Evolutionary conservation across 2,888 invertebrate genomes (phyloP), one percentile per base, ranked within the genome.

Genomic region (Bruchidius siliquastri): DNA sequence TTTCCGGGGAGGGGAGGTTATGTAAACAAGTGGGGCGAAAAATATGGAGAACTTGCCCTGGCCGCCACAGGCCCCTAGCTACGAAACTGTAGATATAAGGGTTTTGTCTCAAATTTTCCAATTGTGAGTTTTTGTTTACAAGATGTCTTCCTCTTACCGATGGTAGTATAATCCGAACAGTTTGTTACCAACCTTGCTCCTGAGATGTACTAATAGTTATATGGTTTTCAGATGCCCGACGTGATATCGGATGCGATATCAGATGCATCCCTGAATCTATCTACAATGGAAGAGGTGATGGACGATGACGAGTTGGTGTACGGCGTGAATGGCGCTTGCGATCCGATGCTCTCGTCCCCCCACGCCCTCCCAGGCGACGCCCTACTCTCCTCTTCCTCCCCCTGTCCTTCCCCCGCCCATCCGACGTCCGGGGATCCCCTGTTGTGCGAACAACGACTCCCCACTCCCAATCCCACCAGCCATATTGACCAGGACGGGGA

Each of bases 241-340:
- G 88, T 90, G 70, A 88, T 90, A 76, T 80, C 81, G 13, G 82
- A 82, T 72, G 87, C 89, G 68, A 87, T 89, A 73, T 79, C 79
- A 0, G 81, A 81, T 22, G 87, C 88, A 70, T 87, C 89, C 71
- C 84, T 91, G 78, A 90, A 89, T 80, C 86, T 91, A 80, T 88
- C 90, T 74, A 90, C 90, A 79, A 89, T 91, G 84, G 92, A 92
- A 78, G 92, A 92, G 83, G 86, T 92, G 71, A 87, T 87, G 86
- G 87, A 87, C 75, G 86, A 86, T 74, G 86, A 87, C 76, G 86
- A 86, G 74, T 84, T 86, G 67, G 85, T 84, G 10, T 85, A 84
- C 71, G 84, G 81, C 68, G 82, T 84, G 49, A 84, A 84, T 22
- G 86, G 87, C 73, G 49, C 49, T 49, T 86, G 87, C 73, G 89